A percentile compares a stretch with the other conserved stretches of the same genome.
phyloP scores from a whole-genome alignment of 1,140 invertebrate genomes.

The Sitophilus oryzae region DNA sequence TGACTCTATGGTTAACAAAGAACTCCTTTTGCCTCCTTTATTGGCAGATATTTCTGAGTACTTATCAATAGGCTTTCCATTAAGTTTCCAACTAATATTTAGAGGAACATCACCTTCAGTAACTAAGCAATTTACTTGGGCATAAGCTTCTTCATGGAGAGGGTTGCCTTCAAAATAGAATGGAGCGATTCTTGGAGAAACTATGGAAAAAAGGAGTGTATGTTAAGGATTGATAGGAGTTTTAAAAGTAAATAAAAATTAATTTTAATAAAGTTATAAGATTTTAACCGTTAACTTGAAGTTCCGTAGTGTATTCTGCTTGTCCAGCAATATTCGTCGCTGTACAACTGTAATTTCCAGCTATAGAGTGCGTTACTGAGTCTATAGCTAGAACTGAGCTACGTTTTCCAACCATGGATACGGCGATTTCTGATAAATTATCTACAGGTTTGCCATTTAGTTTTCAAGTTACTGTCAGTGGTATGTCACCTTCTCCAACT shows the following conservation, averaged over 20 bases:
- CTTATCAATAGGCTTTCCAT: conserved; percentile 38
- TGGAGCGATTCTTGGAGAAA: conserved; percentile 57
- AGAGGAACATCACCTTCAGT: conserved; percentile 38
- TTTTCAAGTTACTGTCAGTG: conserved; percentile 55
- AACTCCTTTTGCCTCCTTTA: conserved; percentile 62
- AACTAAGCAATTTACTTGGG: conserved; percentile 38
- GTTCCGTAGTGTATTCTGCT: conserved; percentile 59
- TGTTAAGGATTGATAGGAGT: not conserved
- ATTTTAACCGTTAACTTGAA: conserved; percentile 57
- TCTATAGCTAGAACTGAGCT: conserved; percentile 70
- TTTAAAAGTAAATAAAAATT: not conserved
- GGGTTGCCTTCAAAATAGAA: conserved; percentile 58
- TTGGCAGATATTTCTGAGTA: conserved; percentile 28
- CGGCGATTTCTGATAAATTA: conserved; percentile 22
- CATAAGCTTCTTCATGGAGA: conserved; percentile 46
- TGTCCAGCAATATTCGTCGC: conserved; percentile 70
- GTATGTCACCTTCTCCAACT: conserved; percentile 58
- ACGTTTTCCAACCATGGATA: conserved; percentile 56
- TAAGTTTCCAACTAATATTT: conserved; percentile 46
- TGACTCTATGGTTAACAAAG: conserved; percentile 68
- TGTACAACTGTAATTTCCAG: conserved; percentile 70
- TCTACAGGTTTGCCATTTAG: conserved; percentile 50
- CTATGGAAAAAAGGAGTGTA: conserved; percentile 20
- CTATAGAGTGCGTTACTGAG: conserved; percentile 64
- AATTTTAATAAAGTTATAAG: conserved; percentile 39